phyloP scores from a whole-genome alignment of 2,888 invertebrate species.

The Bibio marci region DNA sequence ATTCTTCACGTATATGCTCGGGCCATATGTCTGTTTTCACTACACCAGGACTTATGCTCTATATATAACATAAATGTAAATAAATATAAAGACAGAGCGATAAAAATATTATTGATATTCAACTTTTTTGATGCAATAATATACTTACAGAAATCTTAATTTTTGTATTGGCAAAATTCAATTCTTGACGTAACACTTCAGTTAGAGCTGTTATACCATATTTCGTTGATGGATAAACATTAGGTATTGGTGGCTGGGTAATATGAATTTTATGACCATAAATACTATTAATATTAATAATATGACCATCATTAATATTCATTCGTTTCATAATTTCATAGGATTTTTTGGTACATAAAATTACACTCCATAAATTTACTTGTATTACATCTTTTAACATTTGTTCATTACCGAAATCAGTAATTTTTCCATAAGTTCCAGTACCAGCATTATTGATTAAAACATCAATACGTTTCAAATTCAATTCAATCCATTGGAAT shows the following conservation, averaged over 20 bases:
- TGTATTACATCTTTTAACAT: constrained; percentile 24
- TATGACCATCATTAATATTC: constrained; percentile 26
- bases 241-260: constrained; percentile 10
- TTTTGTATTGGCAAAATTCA: constrained; percentile 15
- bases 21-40: constrained; percentile 28
- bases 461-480: constrained; percentile 35
- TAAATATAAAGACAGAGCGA: too few species aligned
- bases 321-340: constrained; percentile 30
- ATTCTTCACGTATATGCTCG: neutral
- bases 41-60: constrained; percentile 31
- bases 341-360: constrained; percentile 30
- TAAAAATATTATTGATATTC: neutral
- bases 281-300: constrained; percentile 30
- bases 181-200: constrained; percentile 22
- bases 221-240: constrained; percentile 20
- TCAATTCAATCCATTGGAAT: constrained; percentile 32
- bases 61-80: neutral
- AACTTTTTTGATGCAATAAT: neutral
- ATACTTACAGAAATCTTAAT: constrained; percentile 20
- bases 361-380: constrained; percentile 28
- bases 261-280: constrained; percentile 14
- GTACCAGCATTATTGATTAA: constrained; percentile 40
- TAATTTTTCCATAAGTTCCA: constrained; percentile 10
- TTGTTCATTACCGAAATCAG: constrained; percentile 11
- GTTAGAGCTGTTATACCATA: constrained; percentile 21